Conservation (phyloP, 2,113 vertebrate species). For the Apeltes quadracus region DNA sequence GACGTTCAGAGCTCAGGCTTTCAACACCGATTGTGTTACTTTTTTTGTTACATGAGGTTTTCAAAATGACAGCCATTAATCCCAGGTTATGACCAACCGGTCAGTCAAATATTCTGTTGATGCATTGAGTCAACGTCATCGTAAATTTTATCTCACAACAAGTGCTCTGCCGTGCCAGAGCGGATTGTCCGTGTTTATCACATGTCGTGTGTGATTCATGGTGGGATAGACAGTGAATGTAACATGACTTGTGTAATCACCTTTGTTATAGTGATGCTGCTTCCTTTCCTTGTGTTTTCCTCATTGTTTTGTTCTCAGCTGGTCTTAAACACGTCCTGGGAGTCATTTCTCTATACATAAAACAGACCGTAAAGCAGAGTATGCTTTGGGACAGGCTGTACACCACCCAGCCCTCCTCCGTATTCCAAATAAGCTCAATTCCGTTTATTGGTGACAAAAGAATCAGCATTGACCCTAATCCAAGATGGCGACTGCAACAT, state of each 20-base stretch:
- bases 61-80: constrained; percentile 15
- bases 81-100: constrained; percentile 7
- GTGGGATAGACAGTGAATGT: constrained; percentile 36
- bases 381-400: neutral
- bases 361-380: too few species aligned
- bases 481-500: neutral
- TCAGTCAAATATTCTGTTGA: constrained; percentile 1
- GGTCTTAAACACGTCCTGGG: constrained; percentile 44
- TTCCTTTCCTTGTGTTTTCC: constrained; percentile 48
- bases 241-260: constrained; percentile 56
- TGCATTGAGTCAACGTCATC: neutral
- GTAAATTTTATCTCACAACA: constrained; percentile 33
- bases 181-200: constrained; percentile 13
- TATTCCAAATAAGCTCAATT: neutral
- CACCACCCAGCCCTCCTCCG: neutral
- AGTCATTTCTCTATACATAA: constrained; percentile 22
- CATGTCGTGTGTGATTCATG: constrained; percentile 40
- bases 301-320: constrained; percentile 52
- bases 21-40: neutral
- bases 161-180: constrained; percentile 25
- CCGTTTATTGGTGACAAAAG: neutral
- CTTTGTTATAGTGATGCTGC: constrained; percentile 43
- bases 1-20: neutral
- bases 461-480: neutral
- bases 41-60: neutral